A percentile compares a stretch with the other conserved stretches of the same genome.
Conservation (phyloP, 2,113 vertebrate genomes). For the cat (Felis catus) region DNA sequence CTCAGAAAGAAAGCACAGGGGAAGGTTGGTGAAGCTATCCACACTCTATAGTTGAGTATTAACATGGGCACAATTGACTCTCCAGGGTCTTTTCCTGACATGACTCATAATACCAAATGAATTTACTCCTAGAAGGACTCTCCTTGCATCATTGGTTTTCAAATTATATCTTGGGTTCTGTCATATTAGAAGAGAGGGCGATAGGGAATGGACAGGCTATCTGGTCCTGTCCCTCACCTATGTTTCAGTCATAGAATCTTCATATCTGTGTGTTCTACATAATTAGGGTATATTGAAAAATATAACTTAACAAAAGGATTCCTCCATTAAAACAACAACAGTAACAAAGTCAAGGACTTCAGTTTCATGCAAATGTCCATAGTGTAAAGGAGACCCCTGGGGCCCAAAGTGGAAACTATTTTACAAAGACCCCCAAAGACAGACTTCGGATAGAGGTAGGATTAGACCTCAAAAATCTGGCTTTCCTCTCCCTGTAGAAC, state of each 20-base stretch:
- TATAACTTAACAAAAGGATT: background rate
- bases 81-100: background rate
- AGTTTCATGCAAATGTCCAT: background rate
- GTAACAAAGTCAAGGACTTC: background rate
- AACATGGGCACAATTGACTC: background rate
- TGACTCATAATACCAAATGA: background rate
- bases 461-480: background rate
- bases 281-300: background rate
- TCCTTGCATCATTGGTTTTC: background rate
- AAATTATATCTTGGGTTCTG: background rate
- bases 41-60: background rate
- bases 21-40: background rate
- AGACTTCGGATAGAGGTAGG: background rate
- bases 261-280: background rate
- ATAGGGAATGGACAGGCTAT: rapidly evolving
- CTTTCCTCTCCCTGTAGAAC: background rate
- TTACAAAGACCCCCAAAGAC: background rate
- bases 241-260: background rate
- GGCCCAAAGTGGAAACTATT: background rate
- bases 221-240: background rate
- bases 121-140: background rate
- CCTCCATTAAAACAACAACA: background rate
- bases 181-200: no score
- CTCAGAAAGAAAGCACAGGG: background rate
- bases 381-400: background rate